Evolutionary conservation across 2,888 invertebrate species (phyloP), one percentile per base, ranked within the genome.

Genomic region (Azorinus chamasolen): DNA sequence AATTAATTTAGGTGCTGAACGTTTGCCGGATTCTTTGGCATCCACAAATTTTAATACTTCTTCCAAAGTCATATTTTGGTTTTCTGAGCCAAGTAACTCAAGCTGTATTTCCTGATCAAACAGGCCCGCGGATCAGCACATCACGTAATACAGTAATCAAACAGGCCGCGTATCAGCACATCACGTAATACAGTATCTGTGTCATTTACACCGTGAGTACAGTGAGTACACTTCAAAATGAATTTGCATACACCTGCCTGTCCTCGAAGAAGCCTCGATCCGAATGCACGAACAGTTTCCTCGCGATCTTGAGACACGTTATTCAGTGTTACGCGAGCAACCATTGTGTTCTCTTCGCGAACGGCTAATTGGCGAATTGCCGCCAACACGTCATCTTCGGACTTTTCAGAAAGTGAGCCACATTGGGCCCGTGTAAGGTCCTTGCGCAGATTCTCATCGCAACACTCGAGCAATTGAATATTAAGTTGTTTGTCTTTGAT

Each of bases 161-260:
- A n/a, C n/a, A n/a, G n/a, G n/a, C n/a, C n/a, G 4, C 62, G 14
- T 0, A 58, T 68, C 0, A 77, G 20, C 0, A 74, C 73, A 51
- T 81, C 74, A n/a, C 74, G 81, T 10, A 81, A 8, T 12, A 77
- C 65, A 1, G 68, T 61, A 16, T 78, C 71, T n/a, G 78, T 73
- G 32, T 69, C 64, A 22, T 77, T 69, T 0, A 83, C 79, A 5
- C 72, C 57, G 0, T 16, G 0, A 2, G 45, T 20, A 62, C 79
- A 79, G 3, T 20, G 20, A 12, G 73, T 41, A 61, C 79, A 83
- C 39, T 62, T 61, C 1, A 79, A 58, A 0, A 48, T 12, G 27
- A 69, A 82, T 32, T 76, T 84, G 55, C 85, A 86, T 1, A 84
- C 58, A 16, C 58, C 27, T 3, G 87, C 85, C 51, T 86, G 83